Evolutionary conservation across 2,113 vertebrate genomes (phyloP).

Genomic region (Taurulus bubalis): DNA sequence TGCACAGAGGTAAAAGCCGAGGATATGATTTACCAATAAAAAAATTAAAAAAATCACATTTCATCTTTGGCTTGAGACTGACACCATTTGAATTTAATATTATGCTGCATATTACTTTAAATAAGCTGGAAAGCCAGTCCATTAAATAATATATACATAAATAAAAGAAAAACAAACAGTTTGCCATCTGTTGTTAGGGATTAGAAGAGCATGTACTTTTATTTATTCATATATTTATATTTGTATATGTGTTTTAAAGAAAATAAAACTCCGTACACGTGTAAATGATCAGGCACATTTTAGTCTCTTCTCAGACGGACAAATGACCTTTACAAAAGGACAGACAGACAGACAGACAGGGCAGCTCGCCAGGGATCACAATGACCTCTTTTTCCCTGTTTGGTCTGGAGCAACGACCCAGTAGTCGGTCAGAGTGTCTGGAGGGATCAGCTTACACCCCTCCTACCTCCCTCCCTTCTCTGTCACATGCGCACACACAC

Average conservation of each 20-base stretch:
- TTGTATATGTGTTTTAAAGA: neutral
- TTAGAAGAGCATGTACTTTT: neutral
- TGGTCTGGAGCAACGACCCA: slow-evolving; percentile 74
- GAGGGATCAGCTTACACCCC: slow-evolving; percentile 74
- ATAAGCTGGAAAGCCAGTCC: neutral
- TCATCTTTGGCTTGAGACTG: neutral
- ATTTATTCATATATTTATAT: neutral
- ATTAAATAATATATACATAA: neutral
- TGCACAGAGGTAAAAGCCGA: neutral
- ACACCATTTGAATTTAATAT: neutral
- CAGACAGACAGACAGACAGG: slow-evolving; percentile 35
- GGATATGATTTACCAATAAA: neutral
- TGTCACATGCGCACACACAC: neutral
- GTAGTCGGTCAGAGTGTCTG: slow-evolving; percentile 74
- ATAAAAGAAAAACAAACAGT: neutral
- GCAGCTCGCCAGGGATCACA: slow-evolving; percentile 52
- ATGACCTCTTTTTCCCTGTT: slow-evolving; percentile 78
- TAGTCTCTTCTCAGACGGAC: neutral
- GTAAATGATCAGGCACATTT: slow-evolving; percentile 9
- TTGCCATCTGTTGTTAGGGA: neutral
- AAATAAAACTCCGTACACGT: neutral
- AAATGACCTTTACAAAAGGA: neutral
- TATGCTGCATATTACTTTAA: neutral
- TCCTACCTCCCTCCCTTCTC: neutral
- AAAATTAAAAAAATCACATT: neutral